phyloP scores from a whole-genome alignment of 2,888 invertebrate genomes.

The Sisyra terminalis region DNA sequence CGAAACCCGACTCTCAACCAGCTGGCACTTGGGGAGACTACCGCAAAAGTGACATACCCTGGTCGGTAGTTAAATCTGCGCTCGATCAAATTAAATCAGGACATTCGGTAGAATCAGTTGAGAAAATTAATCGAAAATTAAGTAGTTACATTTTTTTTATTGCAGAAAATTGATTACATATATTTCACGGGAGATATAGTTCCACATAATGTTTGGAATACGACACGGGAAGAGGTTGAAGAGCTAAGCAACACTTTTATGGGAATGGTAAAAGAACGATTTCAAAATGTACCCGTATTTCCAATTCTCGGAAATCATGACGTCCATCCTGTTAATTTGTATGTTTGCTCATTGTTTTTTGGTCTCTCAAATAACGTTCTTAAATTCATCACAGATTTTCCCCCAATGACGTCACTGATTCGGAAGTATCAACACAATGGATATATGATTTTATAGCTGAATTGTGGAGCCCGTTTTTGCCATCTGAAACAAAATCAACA shows the following conservation, averaged over 20 bases:
- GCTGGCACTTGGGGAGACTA: slow-evolving; percentile 77
- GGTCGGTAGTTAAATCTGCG: slow-evolving; percentile 47
- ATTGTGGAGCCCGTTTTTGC: slow-evolving; percentile 53
- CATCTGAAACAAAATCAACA: slow-evolving; percentile 39
- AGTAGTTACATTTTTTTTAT: neutral
- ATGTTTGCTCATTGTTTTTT: slow-evolving; percentile 19
- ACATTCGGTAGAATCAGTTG: slow-evolving; percentile 28
- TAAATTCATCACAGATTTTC: slow-evolving; percentile 2
- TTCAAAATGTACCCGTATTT: slow-evolving; percentile 45
- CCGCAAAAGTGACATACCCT: slow-evolving; percentile 58
- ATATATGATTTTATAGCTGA: slow-evolving; percentile 53
- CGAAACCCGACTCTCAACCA: slow-evolving; percentile 19
- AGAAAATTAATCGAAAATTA: neutral
- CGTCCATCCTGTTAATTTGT: slow-evolving; percentile 65
- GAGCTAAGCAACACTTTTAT: slow-evolving; percentile 36
- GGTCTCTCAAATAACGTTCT: neutral
- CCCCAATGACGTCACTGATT: neutral
- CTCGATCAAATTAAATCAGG: slow-evolving; percentile 39
- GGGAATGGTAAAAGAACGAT: slow-evolving; percentile 31
- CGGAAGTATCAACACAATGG: slow-evolving; percentile 44
- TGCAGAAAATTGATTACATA: neutral
- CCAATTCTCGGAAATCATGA: slow-evolving; percentile 74
- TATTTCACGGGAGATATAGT: slow-evolving; percentile 65
- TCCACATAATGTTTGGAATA: slow-evolving; percentile 80
- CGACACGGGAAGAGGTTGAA: slow-evolving; percentile 44